Conservation (phyloP, 1,140 invertebrate species). For the Teleopsis dalmanni region DNA sequence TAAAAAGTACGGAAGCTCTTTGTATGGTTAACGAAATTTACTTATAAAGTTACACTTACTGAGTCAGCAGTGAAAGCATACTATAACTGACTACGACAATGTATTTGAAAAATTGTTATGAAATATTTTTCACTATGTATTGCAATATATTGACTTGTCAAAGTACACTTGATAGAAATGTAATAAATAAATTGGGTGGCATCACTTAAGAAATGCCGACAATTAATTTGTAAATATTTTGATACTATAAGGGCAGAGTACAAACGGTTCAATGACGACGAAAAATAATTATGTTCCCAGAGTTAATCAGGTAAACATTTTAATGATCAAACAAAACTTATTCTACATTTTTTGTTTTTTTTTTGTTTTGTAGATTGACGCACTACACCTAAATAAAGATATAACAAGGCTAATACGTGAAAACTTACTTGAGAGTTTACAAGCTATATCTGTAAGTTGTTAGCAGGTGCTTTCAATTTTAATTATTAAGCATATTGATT, state of each 20-base stretch:
- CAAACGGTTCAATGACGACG: slow-evolving; percentile 20
- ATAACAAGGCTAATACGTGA: slow-evolving; percentile 50
- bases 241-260: background rate
- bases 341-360: background rate
- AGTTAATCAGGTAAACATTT: slow-evolving; percentile 23
- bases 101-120: no score
- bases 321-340: background rate
- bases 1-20: no score
- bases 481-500: background rate
- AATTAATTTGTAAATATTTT: no score
- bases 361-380: slow-evolving; percentile 47
- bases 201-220: no score
- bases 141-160: no score
- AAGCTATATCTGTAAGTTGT: slow-evolving; percentile 49
- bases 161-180: no score
- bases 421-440: slow-evolving; percentile 47
- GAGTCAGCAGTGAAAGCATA: no score
- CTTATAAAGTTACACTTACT: no score
- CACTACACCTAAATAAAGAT: slow-evolving; percentile 50
- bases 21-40: no score
- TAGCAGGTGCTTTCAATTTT: background rate
- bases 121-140: no score
- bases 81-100: no score
- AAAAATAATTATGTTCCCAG: slow-evolving; percentile 40
- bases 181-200: no score